These are phyloP conservation scores for Neoitamus cyanurus DNA, from an alignment of 2,888 invertebrate species.

Conservation along the genomic window DNA sequence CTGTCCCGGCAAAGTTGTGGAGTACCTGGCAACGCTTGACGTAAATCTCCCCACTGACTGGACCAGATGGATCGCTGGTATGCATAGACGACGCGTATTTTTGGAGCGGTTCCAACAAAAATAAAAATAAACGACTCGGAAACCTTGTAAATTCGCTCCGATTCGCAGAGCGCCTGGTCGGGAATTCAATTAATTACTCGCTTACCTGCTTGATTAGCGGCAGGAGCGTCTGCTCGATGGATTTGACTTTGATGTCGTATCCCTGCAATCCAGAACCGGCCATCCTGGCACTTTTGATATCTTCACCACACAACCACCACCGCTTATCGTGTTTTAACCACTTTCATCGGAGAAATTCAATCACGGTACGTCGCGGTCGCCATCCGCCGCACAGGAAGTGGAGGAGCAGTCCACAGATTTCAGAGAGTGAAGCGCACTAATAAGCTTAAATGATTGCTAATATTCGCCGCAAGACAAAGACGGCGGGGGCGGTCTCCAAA, in stretches of 20 bases:
- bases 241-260: slow-evolving; percentile 90
- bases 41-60: background rate
- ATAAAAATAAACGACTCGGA: background rate
- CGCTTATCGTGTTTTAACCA: background rate
- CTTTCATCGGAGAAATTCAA: background rate
- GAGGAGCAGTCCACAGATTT: background rate
- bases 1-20: background rate
- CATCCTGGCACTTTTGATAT: slow-evolving; percentile 62
- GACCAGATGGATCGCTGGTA: background rate
- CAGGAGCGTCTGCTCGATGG: slow-evolving; percentile 92
- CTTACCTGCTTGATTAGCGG: slow-evolving; percentile 95
- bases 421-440: background rate
- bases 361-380: background rate
- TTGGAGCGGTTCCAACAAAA: slow-evolving; percentile 26
- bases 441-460: background rate
- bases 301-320: background rate
- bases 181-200: background rate
- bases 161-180: background rate
- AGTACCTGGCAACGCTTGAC: background rate
- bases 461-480: background rate
- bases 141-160: background rate
- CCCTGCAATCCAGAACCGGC: slow-evolving; percentile 67
- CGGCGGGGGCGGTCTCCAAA: background rate
- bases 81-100: slow-evolving; percentile 6
- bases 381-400: background rate